Evolutionary conservation across 2,113 vertebrate species (phyloP).

Genomic region (Plectropomus leopardus): DNA sequence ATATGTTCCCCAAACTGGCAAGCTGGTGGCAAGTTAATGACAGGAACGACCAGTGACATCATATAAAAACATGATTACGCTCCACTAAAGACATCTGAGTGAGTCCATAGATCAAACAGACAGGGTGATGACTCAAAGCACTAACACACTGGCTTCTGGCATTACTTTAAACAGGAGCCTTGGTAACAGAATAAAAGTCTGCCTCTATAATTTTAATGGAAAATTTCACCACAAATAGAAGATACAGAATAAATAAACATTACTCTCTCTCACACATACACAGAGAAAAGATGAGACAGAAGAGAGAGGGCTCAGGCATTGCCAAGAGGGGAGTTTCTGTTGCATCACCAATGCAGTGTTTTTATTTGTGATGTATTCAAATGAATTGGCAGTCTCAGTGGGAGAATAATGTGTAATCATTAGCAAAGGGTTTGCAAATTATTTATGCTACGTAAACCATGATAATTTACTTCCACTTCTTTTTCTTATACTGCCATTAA

Average conservation of each 20-base stretch:
- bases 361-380: slow-evolving; percentile 75
- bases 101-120: slow-evolving; percentile 71
- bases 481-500: slow-evolving; percentile 85
- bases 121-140: slow-evolving; percentile 60
- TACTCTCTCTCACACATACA: slow-evolving; percentile 2
- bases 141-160: slow-evolving; percentile 47
- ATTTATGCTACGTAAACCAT: slow-evolving; percentile 83
- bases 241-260: slow-evolving; percentile 45
- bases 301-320: slow-evolving; percentile 27
- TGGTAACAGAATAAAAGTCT: slow-evolving; percentile 52
- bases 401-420: slow-evolving; percentile 79
- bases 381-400: slow-evolving; percentile 70
- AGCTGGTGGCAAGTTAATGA: slow-evolving; percentile 90
- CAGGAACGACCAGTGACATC: slow-evolving; percentile 80
- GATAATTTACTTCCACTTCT: slow-evolving; percentile 73
- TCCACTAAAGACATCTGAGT: slow-evolving; percentile 71
- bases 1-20: slow-evolving; percentile 95
- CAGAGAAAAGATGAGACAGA: slow-evolving; percentile 22
- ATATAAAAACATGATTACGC: slow-evolving; percentile 76
- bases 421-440: slow-evolving; percentile 81
- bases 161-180: slow-evolving; percentile 46
- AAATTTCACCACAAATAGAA: slow-evolving; percentile 46
- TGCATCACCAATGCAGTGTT: slow-evolving; percentile 60
- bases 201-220: slow-evolving; percentile 37
- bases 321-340: slow-evolving; percentile 50